Conservation (phyloP, 1,140 invertebrate species). For the Fopius arisanus region DNA sequence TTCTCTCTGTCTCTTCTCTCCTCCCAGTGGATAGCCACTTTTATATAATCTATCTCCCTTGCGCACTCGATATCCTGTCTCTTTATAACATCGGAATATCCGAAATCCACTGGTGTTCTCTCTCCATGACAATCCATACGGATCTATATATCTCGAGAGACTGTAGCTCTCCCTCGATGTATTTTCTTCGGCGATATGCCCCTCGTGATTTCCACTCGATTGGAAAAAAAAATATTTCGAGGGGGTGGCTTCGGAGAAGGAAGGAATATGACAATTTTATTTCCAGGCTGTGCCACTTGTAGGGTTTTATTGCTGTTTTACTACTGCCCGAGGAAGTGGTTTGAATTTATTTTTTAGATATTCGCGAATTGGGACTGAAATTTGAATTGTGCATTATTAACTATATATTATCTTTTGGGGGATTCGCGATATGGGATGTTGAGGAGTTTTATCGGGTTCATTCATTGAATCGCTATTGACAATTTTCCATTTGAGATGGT, state of each 20-base stretch:
- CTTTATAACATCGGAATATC: slow-evolving; percentile 5
- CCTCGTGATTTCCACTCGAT: slow-evolving; percentile 12
- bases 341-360: background rate
- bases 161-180: slow-evolving; percentile 1
- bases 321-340: background rate
- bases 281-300: slow-evolving; percentile 1
- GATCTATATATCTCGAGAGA: background rate
- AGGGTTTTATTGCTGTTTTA: slow-evolving; percentile 5
- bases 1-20: background rate
- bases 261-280: slow-evolving; percentile 7
- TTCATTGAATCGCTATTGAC: background rate
- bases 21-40: slow-evolving; percentile 15
- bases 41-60: background rate
- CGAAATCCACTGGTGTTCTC: background rate
- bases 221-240: slow-evolving; percentile 13
- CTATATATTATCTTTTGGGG: background rate
- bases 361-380: background rate
- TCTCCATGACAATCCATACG: background rate
- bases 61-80: slow-evolving; percentile 14
- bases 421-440: background rate
- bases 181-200: slow-evolving; percentile 11
- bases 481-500: no score
- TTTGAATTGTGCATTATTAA: background rate
- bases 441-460: background rate
- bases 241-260: background rate